phyloP scores from a whole-genome alignment of 2,113 vertebrate genomes.

The Polyodon spathula region DNA sequence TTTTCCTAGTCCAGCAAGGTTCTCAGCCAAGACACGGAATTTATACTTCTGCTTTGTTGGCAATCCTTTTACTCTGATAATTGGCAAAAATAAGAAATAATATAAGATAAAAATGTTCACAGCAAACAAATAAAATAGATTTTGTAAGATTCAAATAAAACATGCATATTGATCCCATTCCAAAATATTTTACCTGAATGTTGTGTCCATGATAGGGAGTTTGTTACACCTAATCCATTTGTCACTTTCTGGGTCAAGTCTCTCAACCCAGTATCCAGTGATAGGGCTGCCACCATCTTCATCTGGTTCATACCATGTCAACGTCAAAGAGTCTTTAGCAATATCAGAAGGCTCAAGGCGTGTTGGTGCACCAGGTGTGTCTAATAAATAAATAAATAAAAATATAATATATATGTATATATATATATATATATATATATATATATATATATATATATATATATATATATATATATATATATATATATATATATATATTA shows the following conservation, averaged over 20 bases:
- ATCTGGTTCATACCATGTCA: conserved; percentile 90
- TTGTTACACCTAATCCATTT: conserved; percentile 97
- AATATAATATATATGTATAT: too few species aligned
- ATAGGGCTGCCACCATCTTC: conserved; percentile 95
- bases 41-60: conserved; percentile 87
- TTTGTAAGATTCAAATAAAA: background rate
- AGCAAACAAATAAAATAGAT: background rate
- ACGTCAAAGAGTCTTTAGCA: conserved; percentile 82
- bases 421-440: too few species aligned
- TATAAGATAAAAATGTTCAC: background rate
- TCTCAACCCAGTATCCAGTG: conserved; percentile 93
- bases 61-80: conserved; percentile 83
- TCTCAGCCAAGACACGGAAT: conserved; percentile 94
- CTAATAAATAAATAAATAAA: conserved; percentile 54
- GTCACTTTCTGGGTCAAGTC: conserved; percentile 81
- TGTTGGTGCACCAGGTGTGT: conserved; percentile 82
- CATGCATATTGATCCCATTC: background rate
- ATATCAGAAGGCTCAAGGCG: conserved; percentile 79
- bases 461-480: too few species aligned
- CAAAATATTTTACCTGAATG: conserved; percentile 65
- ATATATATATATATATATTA: too few species aligned
- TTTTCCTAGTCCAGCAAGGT: conserved; percentile 89
- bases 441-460: too few species aligned
- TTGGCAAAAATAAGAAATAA: background rate
- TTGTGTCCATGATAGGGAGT: conserved; percentile 79